Evolutionary conservation across 2,888 invertebrate species (phyloP), one percentile per base, ranked within the genome.

Genomic region (Apantesis nais): DNA sequence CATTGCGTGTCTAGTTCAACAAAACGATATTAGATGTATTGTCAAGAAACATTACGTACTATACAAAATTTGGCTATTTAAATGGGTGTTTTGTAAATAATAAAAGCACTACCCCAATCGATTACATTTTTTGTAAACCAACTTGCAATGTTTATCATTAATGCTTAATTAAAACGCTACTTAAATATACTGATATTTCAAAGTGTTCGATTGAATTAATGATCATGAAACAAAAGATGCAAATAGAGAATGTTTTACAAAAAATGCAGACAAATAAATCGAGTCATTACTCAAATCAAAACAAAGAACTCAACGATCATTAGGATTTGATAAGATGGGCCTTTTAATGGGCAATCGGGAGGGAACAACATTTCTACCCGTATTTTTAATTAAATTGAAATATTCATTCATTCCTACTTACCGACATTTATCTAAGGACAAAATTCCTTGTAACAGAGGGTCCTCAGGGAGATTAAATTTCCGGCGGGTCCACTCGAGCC

Each of bases 361-460:
- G 71, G 61, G 68, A 88, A 88, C 88, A 89, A 87, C 86, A 88
- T 89, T 86, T 86, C 83, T 76, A 81, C 82, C 83, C 84, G 85
- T 88, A 88, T 90, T 92, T 93, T 91, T 91, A 92, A 93, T 93
- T 93, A 92, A 93, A 93, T 90, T 90, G 88, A 91, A 93, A 92
- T 91, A 90, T 90, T 93, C 89, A 85, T 89, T 88, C 87, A 85
- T 88, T 87, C 85, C 85, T 89, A 86, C 89, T 91, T 87, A 85
- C 87, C 85, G 87, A 89, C 91, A 90, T 92, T 93, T 93, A 91
- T 93, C 88, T 91, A 88, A 92, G 90, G 89, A 89, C 91, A 88
- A 88, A 92, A 91, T 92, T 89, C 88, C 85, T 84, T 79, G 83
- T 87, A 90, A 92, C 93, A 92, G 92, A 93, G 90, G 90, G 89